These are phyloP conservation scores for Edolisoma coerulescens DNA, from an alignment of 2,113 vertebrate species.

Conservation along the genomic window DNA sequence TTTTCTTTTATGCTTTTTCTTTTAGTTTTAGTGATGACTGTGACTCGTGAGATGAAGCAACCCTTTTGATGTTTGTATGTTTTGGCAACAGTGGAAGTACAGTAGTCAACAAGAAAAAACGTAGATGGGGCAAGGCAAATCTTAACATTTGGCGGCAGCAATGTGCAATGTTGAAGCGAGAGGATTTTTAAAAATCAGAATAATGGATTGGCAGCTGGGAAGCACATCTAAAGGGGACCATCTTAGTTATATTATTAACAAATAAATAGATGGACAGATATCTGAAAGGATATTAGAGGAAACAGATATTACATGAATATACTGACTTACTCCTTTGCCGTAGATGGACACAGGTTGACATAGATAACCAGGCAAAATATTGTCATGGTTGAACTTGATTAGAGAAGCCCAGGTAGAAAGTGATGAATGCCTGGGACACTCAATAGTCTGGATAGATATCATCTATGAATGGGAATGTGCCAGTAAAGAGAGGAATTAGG, in stretches of 20 bases:
- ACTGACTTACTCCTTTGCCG: not conserved
- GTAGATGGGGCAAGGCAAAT: not conserved
- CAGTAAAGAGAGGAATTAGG: not conserved
- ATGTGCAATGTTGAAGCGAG: not conserved
- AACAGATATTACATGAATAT: not conserved
- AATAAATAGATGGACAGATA: not conserved
- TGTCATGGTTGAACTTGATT: not conserved
- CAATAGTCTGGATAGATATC: fast-evolving
- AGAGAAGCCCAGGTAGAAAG: not conserved
- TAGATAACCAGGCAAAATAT: not conserved
- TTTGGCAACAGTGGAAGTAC: not conserved
- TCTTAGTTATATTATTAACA: not conserved
- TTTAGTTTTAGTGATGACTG: not conserved
- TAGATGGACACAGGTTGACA: not conserved
- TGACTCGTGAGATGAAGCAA: not conserved
- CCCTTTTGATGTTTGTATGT: not conserved
- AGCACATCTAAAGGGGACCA: not conserved
- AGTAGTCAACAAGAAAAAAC: not conserved
- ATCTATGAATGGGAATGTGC: not conserved
- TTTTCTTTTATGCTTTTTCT: not conserved
- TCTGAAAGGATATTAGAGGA: not conserved
- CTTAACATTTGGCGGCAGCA: not conserved
- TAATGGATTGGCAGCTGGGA: not conserved
- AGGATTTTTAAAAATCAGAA: not conserved
- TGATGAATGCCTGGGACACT: not conserved